These are phyloP conservation scores for Clusia tigrina DNA, from an alignment of 2,888 invertebrate genomes.

Conservation along the genomic window DNA sequence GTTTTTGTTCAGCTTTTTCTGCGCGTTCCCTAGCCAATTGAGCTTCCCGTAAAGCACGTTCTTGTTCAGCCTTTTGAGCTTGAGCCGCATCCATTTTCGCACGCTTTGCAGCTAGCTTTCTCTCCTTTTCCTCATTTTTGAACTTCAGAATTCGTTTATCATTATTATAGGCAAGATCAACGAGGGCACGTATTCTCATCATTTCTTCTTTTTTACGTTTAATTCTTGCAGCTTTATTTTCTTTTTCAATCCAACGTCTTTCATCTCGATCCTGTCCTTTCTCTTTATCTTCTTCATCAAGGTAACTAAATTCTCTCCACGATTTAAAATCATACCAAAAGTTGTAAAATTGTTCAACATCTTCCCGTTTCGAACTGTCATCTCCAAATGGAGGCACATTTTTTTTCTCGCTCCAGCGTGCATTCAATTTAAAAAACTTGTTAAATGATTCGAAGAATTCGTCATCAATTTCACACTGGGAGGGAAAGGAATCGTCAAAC, in stretches of 20 bases:
- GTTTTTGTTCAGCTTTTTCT: conserved; percentile 82
- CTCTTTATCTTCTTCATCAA: conserved; percentile 99
- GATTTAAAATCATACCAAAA: conserved; percentile 99
- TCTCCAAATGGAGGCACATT: conserved; percentile 84
- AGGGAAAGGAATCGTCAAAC: conserved; percentile 89
- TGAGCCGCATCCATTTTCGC: conserved; percentile 86
- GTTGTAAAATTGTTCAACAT: conserved; percentile 93
- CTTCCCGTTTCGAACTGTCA: conserved; percentile 77
- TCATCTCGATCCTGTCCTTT: conserved; percentile 96
- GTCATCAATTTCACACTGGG: conserved; percentile 76
- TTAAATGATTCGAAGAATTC: conserved; percentile 78
- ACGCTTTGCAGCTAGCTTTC: conserved; percentile 85
- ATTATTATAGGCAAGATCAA: conserved; percentile 92
- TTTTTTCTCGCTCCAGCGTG: conserved; percentile 90
- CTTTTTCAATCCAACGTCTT: conserved; percentile 97
- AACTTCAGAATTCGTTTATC: conserved; percentile 94
- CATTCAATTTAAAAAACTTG: conserved; percentile 78
- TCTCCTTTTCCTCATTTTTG: conserved; percentile 92
- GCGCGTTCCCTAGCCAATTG: conserved; percentile 79
- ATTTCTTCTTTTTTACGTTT: conserved; percentile 98
- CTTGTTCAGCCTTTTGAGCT: conserved; percentile 85
- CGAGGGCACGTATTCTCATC: conserved; percentile 86
- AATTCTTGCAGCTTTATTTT: conserved; percentile 91
- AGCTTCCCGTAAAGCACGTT: conserved; percentile 76
- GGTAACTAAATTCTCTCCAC: conserved; percentile 98